Percentiles rank a stretch among this genome's conserved stretches.
These are phyloP conservation scores for Drosophila kikkawai DNA, from an alignment of 1,140 invertebrate genomes.

Conservation along the genomic window DNA sequence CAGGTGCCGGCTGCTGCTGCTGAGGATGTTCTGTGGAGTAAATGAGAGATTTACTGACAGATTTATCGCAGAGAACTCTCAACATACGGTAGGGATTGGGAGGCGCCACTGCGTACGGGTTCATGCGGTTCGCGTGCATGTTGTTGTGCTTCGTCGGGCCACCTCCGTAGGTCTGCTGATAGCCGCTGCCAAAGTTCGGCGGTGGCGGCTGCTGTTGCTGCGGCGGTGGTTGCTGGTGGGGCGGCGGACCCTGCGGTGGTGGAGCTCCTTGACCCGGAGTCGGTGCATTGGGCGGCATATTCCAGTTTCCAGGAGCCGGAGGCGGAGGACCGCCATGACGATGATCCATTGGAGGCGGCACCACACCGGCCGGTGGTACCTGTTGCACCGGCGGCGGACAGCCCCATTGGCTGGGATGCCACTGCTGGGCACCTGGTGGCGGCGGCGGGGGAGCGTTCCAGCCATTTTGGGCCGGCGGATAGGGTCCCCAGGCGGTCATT, in stretches of 20 bases:
- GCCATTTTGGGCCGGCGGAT: conserved; percentile 69
- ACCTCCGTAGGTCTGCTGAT: conserved; percentile 91
- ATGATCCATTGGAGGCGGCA: conserved; percentile 69
- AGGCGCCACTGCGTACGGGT: conserved; percentile 81
- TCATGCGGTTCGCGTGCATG: conserved; percentile 87
- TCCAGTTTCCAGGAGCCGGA: conserved; percentile 83
- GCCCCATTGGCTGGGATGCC: conserved; percentile 80
- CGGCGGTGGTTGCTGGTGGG: conserved; percentile 55
- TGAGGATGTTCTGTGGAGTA: conserved; percentile 49
- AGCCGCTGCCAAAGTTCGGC: conserved; percentile 89
- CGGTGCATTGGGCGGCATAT: conserved; percentile 79
- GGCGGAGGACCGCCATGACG: conserved; percentile 73
- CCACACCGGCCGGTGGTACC: conserved; percentile 58
- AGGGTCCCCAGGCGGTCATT: conserved; percentile 68
- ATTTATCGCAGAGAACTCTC: neutral
- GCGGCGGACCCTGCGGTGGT: conserved; percentile 52
- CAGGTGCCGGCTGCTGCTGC: conserved; percentile 45
- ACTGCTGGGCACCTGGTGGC: conserved; percentile 70
- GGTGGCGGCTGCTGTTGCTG: conserved; percentile 32
- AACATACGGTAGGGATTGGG: conserved; percentile 67
- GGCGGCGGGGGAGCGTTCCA: conserved; percentile 72
- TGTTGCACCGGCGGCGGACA: conserved; percentile 75
- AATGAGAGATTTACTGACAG: neutral
- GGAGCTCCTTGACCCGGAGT: conserved; percentile 75
- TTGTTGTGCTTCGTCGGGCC: conserved; percentile 88